These are phyloP conservation scores for Aspidapion aeneum DNA, from an alignment of 2,888 invertebrate species.

Conservation along the genomic window DNA sequence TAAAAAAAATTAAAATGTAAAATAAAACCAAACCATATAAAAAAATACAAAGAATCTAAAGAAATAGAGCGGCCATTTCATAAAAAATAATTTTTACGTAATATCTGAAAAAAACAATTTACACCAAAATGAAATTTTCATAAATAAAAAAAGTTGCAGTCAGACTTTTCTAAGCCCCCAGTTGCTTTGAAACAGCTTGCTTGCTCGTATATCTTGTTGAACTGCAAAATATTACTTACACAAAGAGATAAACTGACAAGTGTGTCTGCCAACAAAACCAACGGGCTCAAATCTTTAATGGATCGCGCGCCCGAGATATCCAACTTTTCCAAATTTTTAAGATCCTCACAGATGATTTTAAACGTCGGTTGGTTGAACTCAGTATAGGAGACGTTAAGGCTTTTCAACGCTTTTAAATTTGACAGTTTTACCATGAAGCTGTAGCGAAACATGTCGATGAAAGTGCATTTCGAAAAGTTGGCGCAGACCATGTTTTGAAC, in stretches of 20 bases:
- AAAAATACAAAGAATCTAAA: no score
- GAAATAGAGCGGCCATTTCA: no score
- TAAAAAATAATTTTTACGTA: no score
- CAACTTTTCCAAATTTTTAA: slow-evolving; percentile 58
- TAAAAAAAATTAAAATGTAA: no score
- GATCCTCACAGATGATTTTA: slow-evolving; percentile 62
- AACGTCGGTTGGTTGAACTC: slow-evolving; percentile 64
- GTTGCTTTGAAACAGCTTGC: no score
- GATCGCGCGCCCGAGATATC: slow-evolving; percentile 61
- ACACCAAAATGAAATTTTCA: no score
- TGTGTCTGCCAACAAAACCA: slow-evolving; percentile 54
- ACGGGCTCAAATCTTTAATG: slow-evolving; percentile 59
- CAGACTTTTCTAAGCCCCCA: no score
- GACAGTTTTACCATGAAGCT: slow-evolving; percentile 54
- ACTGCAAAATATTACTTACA: no score
- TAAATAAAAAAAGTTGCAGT: no score
- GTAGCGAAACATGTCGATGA: slow-evolving; percentile 54
- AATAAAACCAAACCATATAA: no score
- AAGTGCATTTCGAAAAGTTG: slow-evolving; percentile 60
- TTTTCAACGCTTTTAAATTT: slow-evolving; percentile 56
- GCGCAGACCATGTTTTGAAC: slow-evolving; percentile 57
- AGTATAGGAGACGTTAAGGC: slow-evolving; percentile 63
- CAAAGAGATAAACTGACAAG: slow-evolving; percentile 57
- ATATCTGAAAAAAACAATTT: no score
- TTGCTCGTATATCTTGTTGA: no score